These are phyloP conservation scores for Orientallactaga sibirica DNA, from an alignment of 2,797 vertebrate species.

Conservation along the genomic window DNA sequence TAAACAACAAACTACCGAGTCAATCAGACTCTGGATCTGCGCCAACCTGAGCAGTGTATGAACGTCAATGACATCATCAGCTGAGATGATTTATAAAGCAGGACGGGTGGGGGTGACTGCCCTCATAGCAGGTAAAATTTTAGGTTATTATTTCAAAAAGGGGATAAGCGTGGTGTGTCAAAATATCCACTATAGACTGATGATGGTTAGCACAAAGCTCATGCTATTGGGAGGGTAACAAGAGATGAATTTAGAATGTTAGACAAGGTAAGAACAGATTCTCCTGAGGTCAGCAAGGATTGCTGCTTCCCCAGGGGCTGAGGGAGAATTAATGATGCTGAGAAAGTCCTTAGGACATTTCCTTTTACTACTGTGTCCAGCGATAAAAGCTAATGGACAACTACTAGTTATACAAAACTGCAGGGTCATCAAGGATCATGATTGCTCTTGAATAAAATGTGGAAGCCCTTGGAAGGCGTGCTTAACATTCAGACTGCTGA, in stretches of 20 bases:
- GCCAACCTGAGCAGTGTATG: neutral
- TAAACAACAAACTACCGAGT: fast-evolving
- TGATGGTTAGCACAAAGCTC: neutral
- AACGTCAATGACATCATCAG: neutral
- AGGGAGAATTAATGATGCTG: neutral
- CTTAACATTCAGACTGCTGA: constrained; percentile 34
- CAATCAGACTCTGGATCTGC: neutral
- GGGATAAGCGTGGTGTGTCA: neutral
- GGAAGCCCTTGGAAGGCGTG: neutral
- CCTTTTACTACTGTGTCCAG: neutral
- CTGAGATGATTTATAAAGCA: neutral
- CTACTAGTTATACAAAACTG: neutral
- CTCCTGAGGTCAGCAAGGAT: neutral
- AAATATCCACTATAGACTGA: neutral
- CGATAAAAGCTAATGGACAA: neutral
- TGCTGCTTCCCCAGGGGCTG: neutral
- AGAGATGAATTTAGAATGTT: neutral
- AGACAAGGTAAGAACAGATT: neutral
- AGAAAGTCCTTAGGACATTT: neutral
- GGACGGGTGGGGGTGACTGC: neutral
- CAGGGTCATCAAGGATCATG: neutral
- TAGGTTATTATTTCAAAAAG: neutral
- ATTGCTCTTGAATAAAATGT: neutral
- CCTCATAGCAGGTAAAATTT: neutral
- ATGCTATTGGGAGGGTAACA: neutral